A percentile compares a stretch with the other conserved stretches of the same genome.
phyloP scores from a whole-genome alignment of 1,140 invertebrate species.

The Agrypnia vestita region DNA sequence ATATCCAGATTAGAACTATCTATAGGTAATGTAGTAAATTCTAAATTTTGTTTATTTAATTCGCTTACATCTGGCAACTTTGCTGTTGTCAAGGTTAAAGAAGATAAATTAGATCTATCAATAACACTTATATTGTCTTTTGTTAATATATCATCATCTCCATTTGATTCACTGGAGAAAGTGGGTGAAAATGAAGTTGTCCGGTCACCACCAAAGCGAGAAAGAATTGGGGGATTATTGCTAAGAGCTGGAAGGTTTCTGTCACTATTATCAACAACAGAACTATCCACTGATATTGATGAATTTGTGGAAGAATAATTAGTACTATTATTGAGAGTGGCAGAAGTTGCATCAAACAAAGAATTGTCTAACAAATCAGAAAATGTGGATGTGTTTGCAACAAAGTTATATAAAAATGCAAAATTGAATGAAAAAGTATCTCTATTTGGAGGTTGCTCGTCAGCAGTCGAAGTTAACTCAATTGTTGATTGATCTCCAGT shows the following conservation, averaged over 20 bases:
- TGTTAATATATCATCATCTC: slow-evolving; percentile 4
- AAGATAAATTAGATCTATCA: background rate
- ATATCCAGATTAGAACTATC: background rate
- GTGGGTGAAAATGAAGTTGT: background rate
- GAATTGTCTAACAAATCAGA: background rate
- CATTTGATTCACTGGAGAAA: background rate
- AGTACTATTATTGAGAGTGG: background rate
- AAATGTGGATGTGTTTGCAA: slow-evolving; percentile 4
- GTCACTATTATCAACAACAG: background rate
- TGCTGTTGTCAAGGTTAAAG: background rate
- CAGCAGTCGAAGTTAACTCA: slow-evolving; percentile 5
- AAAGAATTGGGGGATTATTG: slow-evolving; percentile 1
- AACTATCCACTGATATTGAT: slow-evolving; percentile 15
- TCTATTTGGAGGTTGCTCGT: background rate
- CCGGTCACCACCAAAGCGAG: slow-evolving; percentile 3
- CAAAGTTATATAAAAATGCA: slow-evolving; percentile 43
- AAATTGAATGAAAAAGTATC: slow-evolving; percentile 32
- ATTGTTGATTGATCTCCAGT: background rate
- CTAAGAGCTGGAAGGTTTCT: background rate
- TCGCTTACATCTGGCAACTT: background rate
- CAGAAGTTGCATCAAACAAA: background rate
- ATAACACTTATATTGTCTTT: slow-evolving; percentile 5
- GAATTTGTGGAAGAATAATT: background rate
- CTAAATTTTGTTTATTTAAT: background rate
- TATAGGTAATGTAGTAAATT: background rate